Percentiles rank a stretch among this genome's conserved stretches.
Evolutionary conservation across 2,113 vertebrate species (phyloP).

Genomic region (Sakesphorus luctuosus): DNA sequence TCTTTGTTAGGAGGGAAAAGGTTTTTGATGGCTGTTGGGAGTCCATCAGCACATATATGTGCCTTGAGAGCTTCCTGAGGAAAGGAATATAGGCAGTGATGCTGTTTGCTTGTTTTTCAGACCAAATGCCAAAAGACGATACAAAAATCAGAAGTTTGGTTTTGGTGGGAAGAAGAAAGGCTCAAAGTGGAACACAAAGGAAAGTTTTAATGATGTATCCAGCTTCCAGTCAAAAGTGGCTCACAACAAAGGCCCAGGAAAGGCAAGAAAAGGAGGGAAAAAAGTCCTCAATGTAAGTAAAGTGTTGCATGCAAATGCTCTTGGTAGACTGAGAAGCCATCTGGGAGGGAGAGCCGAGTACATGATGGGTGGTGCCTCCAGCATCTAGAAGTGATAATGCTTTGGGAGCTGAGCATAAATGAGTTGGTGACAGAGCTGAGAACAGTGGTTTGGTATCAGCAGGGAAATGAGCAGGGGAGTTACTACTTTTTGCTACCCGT

Average conservation of each 20-base stretch:
- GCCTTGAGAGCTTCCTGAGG: not conserved
- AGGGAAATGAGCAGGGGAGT: not conserved
- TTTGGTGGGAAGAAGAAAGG: conserved; percentile 97
- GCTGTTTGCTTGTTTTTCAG: conserved; percentile 64
- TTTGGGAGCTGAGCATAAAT: not conserved
- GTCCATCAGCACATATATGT: not conserved
- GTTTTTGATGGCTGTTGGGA: not conserved
- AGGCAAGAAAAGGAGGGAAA: conserved; percentile 73
- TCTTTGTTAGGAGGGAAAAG: not conserved
- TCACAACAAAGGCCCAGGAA: conserved; percentile 79
- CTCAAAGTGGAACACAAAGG: conserved; percentile 94
- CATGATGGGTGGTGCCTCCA: not conserved
- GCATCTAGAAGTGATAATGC: not conserved
- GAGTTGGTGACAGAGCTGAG: not conserved
- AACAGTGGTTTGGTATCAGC: not conserved
- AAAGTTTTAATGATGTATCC: conserved; percentile 91
- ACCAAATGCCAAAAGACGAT: conserved; percentile 88
- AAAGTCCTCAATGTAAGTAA: conserved; percentile 80
- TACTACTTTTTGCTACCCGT: not conserved
- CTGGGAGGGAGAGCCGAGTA: not conserved
- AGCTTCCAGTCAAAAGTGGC: conserved; percentile 85
- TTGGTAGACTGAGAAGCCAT: not conserved
- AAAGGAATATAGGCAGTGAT: not conserved
- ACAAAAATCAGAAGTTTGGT: conserved; percentile 94
- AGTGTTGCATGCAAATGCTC: not conserved